phyloP scores from a whole-genome alignment of 2,113 vertebrate species.

The Callopanchax toddi region DNA sequence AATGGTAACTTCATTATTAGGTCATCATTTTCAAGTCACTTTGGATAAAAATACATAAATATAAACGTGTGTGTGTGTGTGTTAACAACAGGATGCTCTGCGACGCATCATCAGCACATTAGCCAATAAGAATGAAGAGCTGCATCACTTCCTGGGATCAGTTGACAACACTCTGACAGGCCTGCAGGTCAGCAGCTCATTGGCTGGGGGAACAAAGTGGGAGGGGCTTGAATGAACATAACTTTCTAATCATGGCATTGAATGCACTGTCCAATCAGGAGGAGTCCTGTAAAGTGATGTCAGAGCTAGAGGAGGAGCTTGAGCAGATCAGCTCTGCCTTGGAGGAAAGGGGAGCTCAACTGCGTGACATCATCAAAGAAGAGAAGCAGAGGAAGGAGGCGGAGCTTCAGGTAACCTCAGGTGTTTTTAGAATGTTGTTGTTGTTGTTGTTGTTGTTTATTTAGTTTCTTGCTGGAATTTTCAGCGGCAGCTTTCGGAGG shows the following conservation, averaged over 20 bases:
- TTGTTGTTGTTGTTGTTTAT: neutral
- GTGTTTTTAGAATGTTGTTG: neutral
- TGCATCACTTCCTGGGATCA: slow-evolving; percentile 89
- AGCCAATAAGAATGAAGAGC: slow-evolving; percentile 92
- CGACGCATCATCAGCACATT: slow-evolving; percentile 91
- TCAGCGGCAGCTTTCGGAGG: slow-evolving; percentile 87
- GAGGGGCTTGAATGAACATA: neutral
- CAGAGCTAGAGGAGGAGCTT: slow-evolving; percentile 92
- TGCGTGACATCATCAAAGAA: slow-evolving; percentile 85
- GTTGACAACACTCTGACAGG: slow-evolving; percentile 84
- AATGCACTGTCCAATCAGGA: slow-evolving; percentile 71
- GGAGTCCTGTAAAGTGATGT: slow-evolving; percentile 86
- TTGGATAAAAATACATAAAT: too few relatives aligned
- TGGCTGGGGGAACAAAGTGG: neutral
- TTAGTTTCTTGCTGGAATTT: neutral
- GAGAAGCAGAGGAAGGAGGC: slow-evolving; percentile 86
- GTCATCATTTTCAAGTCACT: too few relatives aligned
- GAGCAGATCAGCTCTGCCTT: slow-evolving; percentile 85
- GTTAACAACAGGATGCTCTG: slow-evolving; percentile 85
- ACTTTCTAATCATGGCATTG: neutral
- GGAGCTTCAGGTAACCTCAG: slow-evolving; percentile 83
- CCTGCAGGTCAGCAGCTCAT: slow-evolving; percentile 84
- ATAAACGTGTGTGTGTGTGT: neutral
- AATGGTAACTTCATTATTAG: too few relatives aligned
- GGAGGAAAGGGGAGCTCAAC: slow-evolving; percentile 86